Base-by-base conservation (phyloP, 1,140 invertebrate species). In the Sesamia nonagrioides region DNA sequence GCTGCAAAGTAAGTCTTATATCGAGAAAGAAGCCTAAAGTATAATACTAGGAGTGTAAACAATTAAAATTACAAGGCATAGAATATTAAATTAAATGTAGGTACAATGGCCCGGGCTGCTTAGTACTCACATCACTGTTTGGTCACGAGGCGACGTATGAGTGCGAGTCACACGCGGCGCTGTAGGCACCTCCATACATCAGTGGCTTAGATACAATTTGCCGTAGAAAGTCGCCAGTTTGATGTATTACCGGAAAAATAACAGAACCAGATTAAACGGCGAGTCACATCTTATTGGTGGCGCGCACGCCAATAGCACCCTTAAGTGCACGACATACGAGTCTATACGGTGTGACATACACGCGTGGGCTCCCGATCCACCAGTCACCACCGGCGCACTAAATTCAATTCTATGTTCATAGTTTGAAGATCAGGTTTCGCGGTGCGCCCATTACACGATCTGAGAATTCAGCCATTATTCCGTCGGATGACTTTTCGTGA, bases 161-260 rank as follows among this genome's bases (percentile, higher is more conserved):
- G 27, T 27, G 3, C 27, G 35, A 13, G 7, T 37, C 21, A 45
- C 69, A 45, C 58, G 27, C 58, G 52, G 18, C 17, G 8, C 18
- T 56, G 52, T 2, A 17, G 50, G 7, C 18, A 61, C 60, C 71
- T 77, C 76, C 89, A 89, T 87, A 88, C 84, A 91, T 89, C 87
- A 89, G 80, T 80, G 85, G 86, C 56, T 89, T 86, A 87, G 88
- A 91, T 91, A 91, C 87, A 89, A 91, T 91, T 91, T 91, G 88
- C 88, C 84, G 85, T 79, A 56, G 85, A 85, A 86, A 75, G 83
- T 87, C 84, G 85, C 83, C 86, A 79, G 83, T 88, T 88, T 91
- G 89, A 89, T 89, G 87, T 91, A 91, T 91, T 68, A 80, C 88
- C 88, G 88, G 89, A 89, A 91, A 90, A 75, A 75, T 75, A 75